Evolutionary conservation across 2,888 invertebrate genomes (phyloP), one percentile per base, ranked within the genome.

Genomic region (Drosophila phalerata): DNA sequence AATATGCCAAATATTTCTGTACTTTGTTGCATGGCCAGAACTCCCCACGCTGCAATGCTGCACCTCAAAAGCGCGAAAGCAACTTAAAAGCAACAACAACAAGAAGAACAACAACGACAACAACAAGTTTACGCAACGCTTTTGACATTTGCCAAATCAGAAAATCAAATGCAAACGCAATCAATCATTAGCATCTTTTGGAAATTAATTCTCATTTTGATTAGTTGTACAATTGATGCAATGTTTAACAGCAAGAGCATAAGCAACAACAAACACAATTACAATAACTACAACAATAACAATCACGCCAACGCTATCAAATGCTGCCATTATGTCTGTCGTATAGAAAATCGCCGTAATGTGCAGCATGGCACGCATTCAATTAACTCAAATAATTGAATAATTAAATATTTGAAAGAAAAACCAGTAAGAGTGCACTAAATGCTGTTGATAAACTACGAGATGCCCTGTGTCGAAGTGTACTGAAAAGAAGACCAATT

Each of bases 291-390:
- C 9, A 51, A 34, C 22, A 40, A 43, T 19, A 69, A 48, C 32
- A 57, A 22, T 47, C 47, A 52, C 69, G 81, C 87, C 87, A 78
- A 86, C 89, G 57, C 80, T 40, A 49, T 37, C 69, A 77, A 87
- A 69, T 69, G 85, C 82, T 85, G 88, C 85, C 85, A 89, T 85
- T 88, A 89, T 85, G 85, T 85, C 89, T 85, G 83, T 68, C 69
- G 73, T 60, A 79, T 56, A 56, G 67, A 77, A 70, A 84, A 81
- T 81, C 69, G 63, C 72, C 72, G 72, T 65, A 65, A 37, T 76
- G 55, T 68, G 72, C 60, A 66, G 66, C 68, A n/a, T 66, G 78
- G 85, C 82, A 87, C 85, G 86, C 81, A 85, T 89, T 88, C 85
- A 85, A 85, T 85, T 85, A 82, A 77, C 82, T 74, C 77, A 89